These are phyloP conservation scores for Dryocosmus kuriphilus DNA, from an alignment of 2,888 invertebrate genomes.

Conservation along the genomic window DNA sequence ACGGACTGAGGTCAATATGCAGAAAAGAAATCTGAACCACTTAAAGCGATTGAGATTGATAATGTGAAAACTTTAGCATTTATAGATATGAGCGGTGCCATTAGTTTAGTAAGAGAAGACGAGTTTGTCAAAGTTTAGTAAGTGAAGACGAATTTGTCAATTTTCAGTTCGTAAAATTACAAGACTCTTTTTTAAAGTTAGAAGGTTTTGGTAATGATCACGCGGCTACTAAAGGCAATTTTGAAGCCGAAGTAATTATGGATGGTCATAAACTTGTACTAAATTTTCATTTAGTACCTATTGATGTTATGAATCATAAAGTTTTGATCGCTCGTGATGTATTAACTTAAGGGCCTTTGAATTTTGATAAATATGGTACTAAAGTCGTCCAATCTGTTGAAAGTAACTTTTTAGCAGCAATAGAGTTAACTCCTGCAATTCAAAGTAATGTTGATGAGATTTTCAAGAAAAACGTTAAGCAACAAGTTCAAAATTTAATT, in stretches of 20 bases:
- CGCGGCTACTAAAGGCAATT: constrained; percentile 24
- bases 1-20: no score
- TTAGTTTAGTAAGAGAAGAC: no score
- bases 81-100: constrained; percentile 39
- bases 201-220: constrained; percentile 34
- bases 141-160: constrained; percentile 19
- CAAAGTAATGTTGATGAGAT: background rate
- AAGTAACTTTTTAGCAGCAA: background rate
- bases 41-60: no score
- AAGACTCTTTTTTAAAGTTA: background rate
- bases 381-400: background rate
- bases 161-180: background rate
- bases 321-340: no score
- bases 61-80: background rate
- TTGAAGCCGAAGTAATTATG: constrained; percentile 20
- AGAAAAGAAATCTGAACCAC: no score
- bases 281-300: no score
- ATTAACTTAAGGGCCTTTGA: no score
- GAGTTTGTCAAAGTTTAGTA: no score
- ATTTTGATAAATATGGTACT: no score
- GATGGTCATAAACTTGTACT: no score
- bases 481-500: constrained; percentile 1
- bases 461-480: no score
- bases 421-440: background rate
- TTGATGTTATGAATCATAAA: no score